These are phyloP conservation scores for Haliclona indistincta DNA, from an alignment of 37 sponge, comb jelly and placozoan species.

Conservation along the genomic window DNA sequence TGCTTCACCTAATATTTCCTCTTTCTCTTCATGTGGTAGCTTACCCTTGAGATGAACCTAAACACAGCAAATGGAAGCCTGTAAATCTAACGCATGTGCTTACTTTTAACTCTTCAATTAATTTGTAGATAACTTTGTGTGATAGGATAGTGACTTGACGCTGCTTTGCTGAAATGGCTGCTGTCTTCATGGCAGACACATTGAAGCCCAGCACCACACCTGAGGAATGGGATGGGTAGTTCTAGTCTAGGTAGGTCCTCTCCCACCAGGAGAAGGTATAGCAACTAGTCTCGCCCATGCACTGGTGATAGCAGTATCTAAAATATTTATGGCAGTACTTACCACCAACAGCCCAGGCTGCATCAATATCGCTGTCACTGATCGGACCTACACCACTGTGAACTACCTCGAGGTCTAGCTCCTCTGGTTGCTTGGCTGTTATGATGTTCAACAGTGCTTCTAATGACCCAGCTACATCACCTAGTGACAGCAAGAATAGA, in stretches of 20 bases:
- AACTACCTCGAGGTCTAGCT: slow-evolving; percentile 54
- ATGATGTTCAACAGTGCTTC: slow-evolving; percentile 52
- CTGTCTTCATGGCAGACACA: slow-evolving; percentile 32
- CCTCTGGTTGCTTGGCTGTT: slow-evolving; percentile 35
- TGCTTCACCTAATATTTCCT: slow-evolving; percentile 81
- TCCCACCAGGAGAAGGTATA: neutral
- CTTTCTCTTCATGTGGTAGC: slow-evolving; percentile 50
- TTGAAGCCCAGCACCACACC: slow-evolving; percentile 69
- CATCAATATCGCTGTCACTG: slow-evolving; percentile 67
- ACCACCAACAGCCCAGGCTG: slow-evolving; percentile 61
- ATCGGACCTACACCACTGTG: slow-evolving; percentile 71
- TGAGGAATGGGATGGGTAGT: too few species aligned
- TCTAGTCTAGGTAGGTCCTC: too few species aligned
- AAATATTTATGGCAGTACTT: slow-evolving; percentile 13
- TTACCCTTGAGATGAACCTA: slow-evolving; percentile 52
- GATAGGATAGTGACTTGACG: slow-evolving; percentile 43
- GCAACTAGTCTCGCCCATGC: neutral
- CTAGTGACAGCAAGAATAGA: slow-evolving; percentile 8
- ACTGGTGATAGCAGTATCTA: neutral
- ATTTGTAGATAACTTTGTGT: slow-evolving; percentile 76
- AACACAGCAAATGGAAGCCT: slow-evolving; percentile 1
- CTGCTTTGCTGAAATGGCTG: slow-evolving; percentile 13
- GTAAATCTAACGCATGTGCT: slow-evolving; percentile 4
- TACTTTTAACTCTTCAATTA: slow-evolving; percentile 76
- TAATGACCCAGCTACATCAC: slow-evolving; percentile 76